A percentile compares a stretch with the other conserved stretches of the same genome.
phyloP scores from a whole-genome alignment of 2,888 invertebrate species.

The Lathronympha strigana region DNA sequence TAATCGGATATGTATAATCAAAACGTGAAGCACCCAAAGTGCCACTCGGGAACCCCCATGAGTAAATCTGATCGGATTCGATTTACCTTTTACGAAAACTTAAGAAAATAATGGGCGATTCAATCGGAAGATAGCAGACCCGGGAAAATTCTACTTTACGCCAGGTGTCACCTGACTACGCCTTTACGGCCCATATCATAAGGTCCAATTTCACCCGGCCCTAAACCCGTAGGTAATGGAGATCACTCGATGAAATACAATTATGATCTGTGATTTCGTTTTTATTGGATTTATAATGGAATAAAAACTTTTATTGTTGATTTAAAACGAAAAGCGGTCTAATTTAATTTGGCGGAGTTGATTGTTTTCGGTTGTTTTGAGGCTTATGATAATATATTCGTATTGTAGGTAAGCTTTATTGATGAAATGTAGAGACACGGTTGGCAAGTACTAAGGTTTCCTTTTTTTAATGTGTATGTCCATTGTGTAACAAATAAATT shows the following conservation, averaged over 20 bases:
- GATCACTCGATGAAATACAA: conserved; percentile 33
- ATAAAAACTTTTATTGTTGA: conserved; percentile 36
- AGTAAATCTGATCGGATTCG: conserved; percentile 15
- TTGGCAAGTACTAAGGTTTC: too few species aligned
- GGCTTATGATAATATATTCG: not conserved
- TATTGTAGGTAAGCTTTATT: conserved; percentile 4
- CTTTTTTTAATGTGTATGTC: too few species aligned
- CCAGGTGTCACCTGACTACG: conserved; percentile 7
- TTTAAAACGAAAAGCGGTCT: conserved; percentile 21
- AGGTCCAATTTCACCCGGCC: conserved; percentile 17
- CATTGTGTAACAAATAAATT: too few species aligned
- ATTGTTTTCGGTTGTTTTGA: conserved; percentile 27
- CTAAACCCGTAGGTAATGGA: conserved; percentile 18
- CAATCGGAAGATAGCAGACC: conserved; percentile 19
- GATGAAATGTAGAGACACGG: too few species aligned
- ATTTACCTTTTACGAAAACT: conserved; percentile 23
- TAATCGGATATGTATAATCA: conserved; percentile 4
- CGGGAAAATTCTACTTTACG: conserved; percentile 22
- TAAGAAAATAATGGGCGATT: conserved; percentile 24
- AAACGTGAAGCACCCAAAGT: not conserved
- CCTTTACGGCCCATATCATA: conserved; percentile 6
- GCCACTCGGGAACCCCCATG: conserved; percentile 12
- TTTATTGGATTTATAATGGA: conserved; percentile 41
- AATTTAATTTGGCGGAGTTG: conserved; percentile 33
- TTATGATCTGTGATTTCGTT: conserved; percentile 39